Evolutionary conservation across 2,888 invertebrate genomes (phyloP).

Genomic region (Schizotus pectinicornis): DNA sequence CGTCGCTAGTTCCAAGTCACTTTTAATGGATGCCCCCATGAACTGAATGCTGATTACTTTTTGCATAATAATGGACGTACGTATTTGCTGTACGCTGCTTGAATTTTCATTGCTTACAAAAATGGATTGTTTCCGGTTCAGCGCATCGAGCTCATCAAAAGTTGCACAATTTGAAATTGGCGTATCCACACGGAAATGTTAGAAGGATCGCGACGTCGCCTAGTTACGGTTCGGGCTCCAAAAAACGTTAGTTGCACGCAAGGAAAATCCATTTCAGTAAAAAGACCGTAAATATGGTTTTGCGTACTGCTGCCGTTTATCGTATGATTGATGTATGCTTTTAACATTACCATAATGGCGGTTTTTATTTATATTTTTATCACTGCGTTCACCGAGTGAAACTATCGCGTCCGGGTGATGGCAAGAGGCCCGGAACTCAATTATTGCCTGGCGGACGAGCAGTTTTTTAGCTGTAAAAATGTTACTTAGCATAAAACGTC

Average conservation of each 20-base stretch:
- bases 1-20: slow-evolving; percentile 9
- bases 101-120: slow-evolving; percentile 26
- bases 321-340: slow-evolving; percentile 24
- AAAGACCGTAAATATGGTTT: neutral
- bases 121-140: slow-evolving; percentile 26
- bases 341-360: slow-evolving; percentile 16
- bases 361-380: slow-evolving; percentile 25
- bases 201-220: neutral
- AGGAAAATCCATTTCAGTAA: slow-evolving; percentile 19
- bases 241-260: slow-evolving; percentile 10
- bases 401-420: slow-evolving; percentile 3
- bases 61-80: slow-evolving; percentile 23
- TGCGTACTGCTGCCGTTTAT: slow-evolving; percentile 14
- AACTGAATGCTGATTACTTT: slow-evolving; percentile 22
- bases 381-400: slow-evolving; percentile 17
- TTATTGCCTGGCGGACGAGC: no score
- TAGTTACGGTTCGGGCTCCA: neutral
- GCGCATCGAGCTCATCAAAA: neutral
- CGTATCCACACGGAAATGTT: neutral
- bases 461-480: no score
- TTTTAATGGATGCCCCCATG: slow-evolving; percentile 22
- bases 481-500: no score
- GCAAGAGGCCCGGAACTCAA: no score
- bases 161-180: neutral
- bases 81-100: slow-evolving; percentile 22